These are phyloP conservation scores for Virgularia gustaviana DNA, from an alignment of 92 coral and sea anemone genomes.

Conservation along the genomic window DNA sequence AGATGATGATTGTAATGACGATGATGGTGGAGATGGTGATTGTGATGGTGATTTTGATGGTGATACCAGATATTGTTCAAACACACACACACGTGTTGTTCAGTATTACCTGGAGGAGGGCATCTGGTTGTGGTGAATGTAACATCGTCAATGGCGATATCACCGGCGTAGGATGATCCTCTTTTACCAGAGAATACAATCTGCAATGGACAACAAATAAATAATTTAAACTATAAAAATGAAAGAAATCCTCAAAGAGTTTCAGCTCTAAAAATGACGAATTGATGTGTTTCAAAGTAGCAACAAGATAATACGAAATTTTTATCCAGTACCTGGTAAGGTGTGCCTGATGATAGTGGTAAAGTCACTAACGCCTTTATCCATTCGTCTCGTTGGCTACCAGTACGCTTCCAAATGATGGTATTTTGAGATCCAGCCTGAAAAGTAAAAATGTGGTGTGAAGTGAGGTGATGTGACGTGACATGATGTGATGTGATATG, in stretches of 20 bases:
- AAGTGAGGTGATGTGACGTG: too few relatives aligned
- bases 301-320: background rate
- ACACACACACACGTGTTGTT: too few relatives aligned
- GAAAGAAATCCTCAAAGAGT: background rate
- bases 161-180: slow-evolving; percentile 78
- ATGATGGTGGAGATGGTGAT: too few relatives aligned
- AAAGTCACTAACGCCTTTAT: slow-evolving; percentile 68
- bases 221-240: background rate
- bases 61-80: too few relatives aligned
- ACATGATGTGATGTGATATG: too few relatives aligned
- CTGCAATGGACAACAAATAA: slow-evolving; percentile 35
- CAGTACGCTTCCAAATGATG: slow-evolving; percentile 62
- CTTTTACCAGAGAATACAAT: slow-evolving; percentile 67
- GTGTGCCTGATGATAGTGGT: slow-evolving; percentile 47
- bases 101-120: slow-evolving; percentile 68
- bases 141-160: slow-evolving; percentile 85
- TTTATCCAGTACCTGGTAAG: slow-evolving; percentile 51
- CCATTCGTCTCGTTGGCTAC: slow-evolving; percentile 86
- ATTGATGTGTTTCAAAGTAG: background rate
- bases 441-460: background rate
- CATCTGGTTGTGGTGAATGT: slow-evolving; percentile 63
- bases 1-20: too few relatives aligned
- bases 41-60: too few relatives aligned
- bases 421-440: slow-evolving; percentile 15
- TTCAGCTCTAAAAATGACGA: background rate